These are phyloP conservation scores for Echinops telfairi DNA, from an alignment of 2,113 vertebrate genomes.

Conservation along the genomic window DNA sequence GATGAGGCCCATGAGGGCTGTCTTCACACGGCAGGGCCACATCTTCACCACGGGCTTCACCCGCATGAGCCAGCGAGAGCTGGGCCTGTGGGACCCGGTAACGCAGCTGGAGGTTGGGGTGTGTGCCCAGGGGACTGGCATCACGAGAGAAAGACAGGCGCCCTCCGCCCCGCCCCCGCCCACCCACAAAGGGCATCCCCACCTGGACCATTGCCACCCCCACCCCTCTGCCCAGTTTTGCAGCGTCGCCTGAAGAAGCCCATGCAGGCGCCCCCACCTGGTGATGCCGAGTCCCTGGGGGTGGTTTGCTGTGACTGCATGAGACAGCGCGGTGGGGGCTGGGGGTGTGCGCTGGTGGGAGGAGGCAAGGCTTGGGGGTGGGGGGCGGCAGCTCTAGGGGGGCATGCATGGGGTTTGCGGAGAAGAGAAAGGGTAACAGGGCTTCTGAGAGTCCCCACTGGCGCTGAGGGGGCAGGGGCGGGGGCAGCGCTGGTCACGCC, in stretches of 20 bases:
- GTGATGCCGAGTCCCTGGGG: slow-evolving; percentile 83
- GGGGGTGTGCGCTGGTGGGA: too few species aligned
- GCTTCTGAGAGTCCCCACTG: neutral
- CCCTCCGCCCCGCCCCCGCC: slow-evolving; percentile 61
- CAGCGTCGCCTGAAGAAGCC: slow-evolving; percentile 70
- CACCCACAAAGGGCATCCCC: slow-evolving; percentile 56
- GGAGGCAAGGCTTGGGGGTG: neutral
- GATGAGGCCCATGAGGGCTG: slow-evolving; percentile 97
- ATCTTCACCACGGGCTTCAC: slow-evolving; percentile 99
- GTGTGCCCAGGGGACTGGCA: slow-evolving; percentile 85
- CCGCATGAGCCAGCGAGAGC: slow-evolving; percentile 99
- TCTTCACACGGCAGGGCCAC: slow-evolving; percentile 97
- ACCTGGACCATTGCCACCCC: slow-evolving; percentile 52
- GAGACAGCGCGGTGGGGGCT: neutral
- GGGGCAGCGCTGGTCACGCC: slow-evolving; percentile 67
- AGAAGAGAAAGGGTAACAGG: neutral
- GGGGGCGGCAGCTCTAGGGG: neutral
- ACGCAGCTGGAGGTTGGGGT: slow-evolving; percentile 85
- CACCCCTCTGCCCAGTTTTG: slow-evolving; percentile 58
- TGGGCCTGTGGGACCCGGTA: slow-evolving; percentile 99
- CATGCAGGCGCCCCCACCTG: slow-evolving; percentile 43
- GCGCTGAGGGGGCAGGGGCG: neutral
- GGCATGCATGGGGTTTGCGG: neutral
- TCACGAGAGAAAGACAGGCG: slow-evolving; percentile 73
- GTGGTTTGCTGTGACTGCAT: slow-evolving; percentile 85